Base-by-base conservation (phyloP, 2,797 vertebrate species). In the Paratrypauchen microcephalus region DNA sequence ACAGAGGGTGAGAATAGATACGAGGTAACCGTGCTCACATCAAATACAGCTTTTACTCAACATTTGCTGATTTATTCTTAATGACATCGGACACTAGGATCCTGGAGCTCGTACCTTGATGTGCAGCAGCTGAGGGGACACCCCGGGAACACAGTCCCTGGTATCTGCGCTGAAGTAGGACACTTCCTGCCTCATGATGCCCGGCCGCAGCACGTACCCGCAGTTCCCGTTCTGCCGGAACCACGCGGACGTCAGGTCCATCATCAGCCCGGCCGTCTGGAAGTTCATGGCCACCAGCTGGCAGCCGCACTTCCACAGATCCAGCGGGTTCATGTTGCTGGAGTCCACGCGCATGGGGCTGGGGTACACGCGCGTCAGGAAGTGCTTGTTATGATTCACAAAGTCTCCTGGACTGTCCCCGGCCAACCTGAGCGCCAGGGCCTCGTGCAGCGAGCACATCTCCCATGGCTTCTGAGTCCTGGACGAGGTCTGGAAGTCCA, bases 221-320 rank as follows among this genome's bases (percentile, higher is more conserved):
- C 96, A 98, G 83, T 93, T 96, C 2, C 97, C 96, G 0, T 98
- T 98, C 77, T 97, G 97, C 55, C 94, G 86, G 84, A 98, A 98
- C 97, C 96, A 98, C 68, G 95, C 96, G 0, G 95, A 94, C 78
- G 97, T 96, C 70, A 98, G 93, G 89, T 97, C 96, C 96, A 97
- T 97, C 96, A 97, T 97, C 73, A 98, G 83, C 7, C 96, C 97
- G 0, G 96, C 96, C 0, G 96, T 97, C 75, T 98, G 97, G 73
- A 96, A 97, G 88, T 98, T 98, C 96, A 98, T 96, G 28, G 95
- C 95, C 65, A 98, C 97, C 11, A 98, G 95, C 84, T 98, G 97
- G 82, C 95, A 96, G 4, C 97, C 97, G 7, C 95, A 97, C 74
- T 98, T 97, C 97, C 97, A 98, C 76, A 96, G 93, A 83, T 97